Evolutionary conservation across 2,888 invertebrate species (phyloP).

Genomic region (Eupithecia inturbata): DNA sequence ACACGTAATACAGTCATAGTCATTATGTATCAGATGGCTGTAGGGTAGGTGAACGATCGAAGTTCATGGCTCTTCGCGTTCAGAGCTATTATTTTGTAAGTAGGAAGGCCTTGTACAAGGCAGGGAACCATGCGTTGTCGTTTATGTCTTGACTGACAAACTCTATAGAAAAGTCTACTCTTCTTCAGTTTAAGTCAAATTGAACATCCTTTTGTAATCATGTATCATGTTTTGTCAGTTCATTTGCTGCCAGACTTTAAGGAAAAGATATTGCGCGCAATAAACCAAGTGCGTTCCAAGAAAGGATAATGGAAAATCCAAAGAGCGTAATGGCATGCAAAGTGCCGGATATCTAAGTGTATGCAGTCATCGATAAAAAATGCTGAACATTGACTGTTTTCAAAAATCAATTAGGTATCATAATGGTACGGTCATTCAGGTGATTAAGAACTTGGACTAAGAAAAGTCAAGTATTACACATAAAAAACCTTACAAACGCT

Average conservation of each 20-base stretch:
- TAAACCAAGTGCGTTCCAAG: conserved; percentile 1
- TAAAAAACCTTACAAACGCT: not conserved
- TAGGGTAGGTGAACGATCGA: not conserved
- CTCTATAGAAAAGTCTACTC: not conserved
- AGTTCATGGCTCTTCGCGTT: not conserved
- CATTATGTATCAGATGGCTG: not conserved
- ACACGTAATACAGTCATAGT: not conserved
- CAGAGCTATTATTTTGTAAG: not conserved
- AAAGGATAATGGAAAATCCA: not conserved
- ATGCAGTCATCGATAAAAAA: not conserved
- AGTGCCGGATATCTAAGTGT: not conserved
- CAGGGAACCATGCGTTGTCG: not conserved
- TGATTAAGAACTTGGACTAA: not conserved
- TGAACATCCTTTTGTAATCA: too few species aligned
- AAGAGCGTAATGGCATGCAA: not conserved
- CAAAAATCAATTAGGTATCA: not conserved
- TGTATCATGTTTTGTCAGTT: not conserved
- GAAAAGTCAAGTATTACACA: not conserved
- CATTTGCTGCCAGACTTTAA: not conserved
- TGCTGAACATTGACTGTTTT: not conserved
- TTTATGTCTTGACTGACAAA: not conserved
- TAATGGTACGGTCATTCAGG: not conserved
- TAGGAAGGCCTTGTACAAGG: not conserved
- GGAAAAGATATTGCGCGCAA: not conserved
- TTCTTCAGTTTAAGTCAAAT: too few species aligned